Conservation (phyloP, 2,888 invertebrate species). For the Helobdella robusta region DNA sequence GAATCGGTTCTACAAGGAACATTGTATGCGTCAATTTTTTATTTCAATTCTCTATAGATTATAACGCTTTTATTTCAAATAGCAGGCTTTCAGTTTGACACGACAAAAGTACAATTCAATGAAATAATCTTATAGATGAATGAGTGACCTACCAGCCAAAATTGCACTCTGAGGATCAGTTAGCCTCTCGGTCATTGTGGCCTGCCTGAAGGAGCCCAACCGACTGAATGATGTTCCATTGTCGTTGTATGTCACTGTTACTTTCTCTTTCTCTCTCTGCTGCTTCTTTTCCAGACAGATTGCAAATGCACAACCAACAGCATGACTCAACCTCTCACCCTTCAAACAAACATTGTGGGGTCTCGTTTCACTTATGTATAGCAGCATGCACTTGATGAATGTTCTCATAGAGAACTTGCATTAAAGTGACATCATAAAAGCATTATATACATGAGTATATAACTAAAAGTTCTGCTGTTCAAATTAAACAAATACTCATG, state of each 20-base stretch:
- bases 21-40: neutral
- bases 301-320: constrained; percentile 97
- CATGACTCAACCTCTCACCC: constrained; percentile 95
- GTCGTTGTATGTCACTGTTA: constrained; percentile 47
- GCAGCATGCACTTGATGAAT: too few species aligned
- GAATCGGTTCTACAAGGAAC: constrained; percentile 48
- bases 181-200: constrained; percentile 68
- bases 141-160: constrained; percentile 44
- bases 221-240: constrained; percentile 70
- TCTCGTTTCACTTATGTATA: too few species aligned
- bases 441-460: too few species aligned
- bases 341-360: too few species aligned
- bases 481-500: too few species aligned
- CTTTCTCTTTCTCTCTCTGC: constrained; percentile 81
- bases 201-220: constrained; percentile 75
- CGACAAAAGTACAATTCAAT: neutral
- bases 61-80: neutral
- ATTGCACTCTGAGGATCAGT: constrained; percentile 58
- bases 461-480: too few species aligned
- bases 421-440: too few species aligned
- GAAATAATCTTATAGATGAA: neutral
- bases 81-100: neutral
- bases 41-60: too few species aligned
- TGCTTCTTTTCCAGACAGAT: constrained; percentile 95
- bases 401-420: too few species aligned